These are phyloP conservation scores for Epizoanthus illoricatus DNA, from an alignment of 92 coral and sea anemone species.

Conservation along the genomic window DNA sequence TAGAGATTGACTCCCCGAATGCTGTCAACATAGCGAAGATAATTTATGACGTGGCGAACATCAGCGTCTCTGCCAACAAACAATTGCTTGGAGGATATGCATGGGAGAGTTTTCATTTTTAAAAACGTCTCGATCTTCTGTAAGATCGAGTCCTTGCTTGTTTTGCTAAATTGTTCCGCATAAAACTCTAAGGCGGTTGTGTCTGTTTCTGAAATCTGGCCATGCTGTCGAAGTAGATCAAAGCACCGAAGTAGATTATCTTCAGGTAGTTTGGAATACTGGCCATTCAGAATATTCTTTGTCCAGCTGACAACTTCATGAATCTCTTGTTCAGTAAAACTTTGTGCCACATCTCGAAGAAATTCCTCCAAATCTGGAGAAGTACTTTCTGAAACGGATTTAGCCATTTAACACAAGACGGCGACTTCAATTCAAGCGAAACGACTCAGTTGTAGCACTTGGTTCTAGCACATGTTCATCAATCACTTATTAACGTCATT, in stretches of 20 bases:
- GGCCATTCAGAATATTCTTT: slow-evolving; percentile 18
- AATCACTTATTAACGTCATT: no score
- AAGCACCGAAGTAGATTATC: slow-evolving; percentile 3
- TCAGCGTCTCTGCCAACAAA: not conserved
- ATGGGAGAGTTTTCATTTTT: not conserved
- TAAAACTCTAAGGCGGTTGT: not conserved
- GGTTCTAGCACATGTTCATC: no score
- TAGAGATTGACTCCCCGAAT: no score
- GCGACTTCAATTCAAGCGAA: no score
- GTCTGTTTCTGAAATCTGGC: not conserved
- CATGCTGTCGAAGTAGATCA: slow-evolving; percentile 22
- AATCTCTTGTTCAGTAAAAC: not conserved
- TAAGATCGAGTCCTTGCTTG: not conserved
- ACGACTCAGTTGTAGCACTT: no score
- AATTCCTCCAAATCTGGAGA: not conserved
- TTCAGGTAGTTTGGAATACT: slow-evolving; percentile 15
- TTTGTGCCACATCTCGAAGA: not conserved
- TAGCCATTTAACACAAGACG: no score
- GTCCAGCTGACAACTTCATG: slow-evolving; percentile 9
- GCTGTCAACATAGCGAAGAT: not conserved
- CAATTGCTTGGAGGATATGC: no score
- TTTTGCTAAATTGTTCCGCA: slow-evolving; percentile 1
- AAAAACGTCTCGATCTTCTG: not conserved
- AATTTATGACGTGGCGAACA: not conserved
- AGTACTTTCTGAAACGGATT: no score